Base-by-base conservation (phyloP, 1,140 invertebrate species). In the Olivierus martensii region DNA sequence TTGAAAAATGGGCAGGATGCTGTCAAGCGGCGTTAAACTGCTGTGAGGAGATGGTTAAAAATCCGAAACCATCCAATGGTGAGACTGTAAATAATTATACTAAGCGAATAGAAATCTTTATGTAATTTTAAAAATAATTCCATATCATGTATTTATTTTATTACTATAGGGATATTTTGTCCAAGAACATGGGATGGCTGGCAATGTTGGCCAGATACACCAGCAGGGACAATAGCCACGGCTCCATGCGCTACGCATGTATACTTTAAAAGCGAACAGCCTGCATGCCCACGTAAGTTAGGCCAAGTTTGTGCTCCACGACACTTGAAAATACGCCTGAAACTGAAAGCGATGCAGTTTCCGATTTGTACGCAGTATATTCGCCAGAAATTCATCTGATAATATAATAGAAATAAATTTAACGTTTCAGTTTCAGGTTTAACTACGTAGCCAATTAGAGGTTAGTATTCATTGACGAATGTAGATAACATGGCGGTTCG, bases 151-250 rank as follows among this genome's bases (percentile, higher is more conserved):
- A 38, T 18, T 41, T 41, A 6, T 41, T 1, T 3, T 41, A 14
- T 15, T 41, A n/a, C n/a, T 18, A 18, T 9, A 28, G 28, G 9
- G 9, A 28, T 9, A 28, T 19, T 34, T 5, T 55, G 53, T 61
- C 69, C 69, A 2, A 51, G 63, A 11, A 71, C 68, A 0, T 74
- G 72, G 72, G 72, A 73, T 53, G 71, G 71, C 2, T 73, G 71
- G 71, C 62, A 65, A 38, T 74, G 72, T 52, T 73, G 69, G 65
- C 49, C 55, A 11, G 47, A 61, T 12, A 61, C 63, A n/a, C 53
- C 46, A 15, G 61, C 61, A 15, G 58, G 57, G 11, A 28, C 53
- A 53, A 45, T 55, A 5, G 58, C 62, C 1, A 22, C 61, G 18
- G 55, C 36, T 5, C 46, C 56, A 17, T 73, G 71, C 51, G 70